A percentile compares a stretch with the other conserved stretches of the same genome.
phyloP scores from a whole-genome alignment of 2,113 vertebrate species.

The Dermatemys mawii region DNA sequence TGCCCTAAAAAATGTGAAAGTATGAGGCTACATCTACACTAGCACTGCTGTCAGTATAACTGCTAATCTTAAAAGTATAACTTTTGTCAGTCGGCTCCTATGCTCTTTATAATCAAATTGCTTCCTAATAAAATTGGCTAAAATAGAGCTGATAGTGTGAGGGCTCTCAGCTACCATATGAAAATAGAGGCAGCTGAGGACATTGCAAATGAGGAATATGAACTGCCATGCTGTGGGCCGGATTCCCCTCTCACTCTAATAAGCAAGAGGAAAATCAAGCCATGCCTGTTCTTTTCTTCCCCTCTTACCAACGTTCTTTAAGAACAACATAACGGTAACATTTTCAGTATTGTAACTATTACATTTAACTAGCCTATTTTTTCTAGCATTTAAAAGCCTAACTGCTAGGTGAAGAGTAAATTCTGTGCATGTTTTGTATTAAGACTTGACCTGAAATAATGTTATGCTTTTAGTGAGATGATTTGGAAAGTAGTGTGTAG shows the following conservation, averaged over 20 bases:
- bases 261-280: not conserved
- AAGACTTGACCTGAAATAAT: not conserved
- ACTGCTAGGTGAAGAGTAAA: not conserved
- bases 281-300: not conserved
- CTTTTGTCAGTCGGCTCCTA: no score
- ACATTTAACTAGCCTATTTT: not conserved
- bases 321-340: not conserved
- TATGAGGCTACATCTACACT: not conserved
- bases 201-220: slow-evolving; percentile 7
- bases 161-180: no score
- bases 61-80: no score
- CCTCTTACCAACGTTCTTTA: not conserved
- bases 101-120: no score
- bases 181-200: no score
- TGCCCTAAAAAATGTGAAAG: not conserved
- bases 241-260: not conserved
- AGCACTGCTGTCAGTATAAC: no score
- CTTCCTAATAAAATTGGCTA: no score
- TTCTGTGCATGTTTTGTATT: not conserved
- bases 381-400: not conserved
- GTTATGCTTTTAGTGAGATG: not conserved
- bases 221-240: not conserved
- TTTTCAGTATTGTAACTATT: not conserved
- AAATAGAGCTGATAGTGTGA: no score
- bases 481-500: not conserved